Base-by-base conservation (phyloP, 2,797 vertebrate species). In the Enteromius thamalakanensis region DNA sequence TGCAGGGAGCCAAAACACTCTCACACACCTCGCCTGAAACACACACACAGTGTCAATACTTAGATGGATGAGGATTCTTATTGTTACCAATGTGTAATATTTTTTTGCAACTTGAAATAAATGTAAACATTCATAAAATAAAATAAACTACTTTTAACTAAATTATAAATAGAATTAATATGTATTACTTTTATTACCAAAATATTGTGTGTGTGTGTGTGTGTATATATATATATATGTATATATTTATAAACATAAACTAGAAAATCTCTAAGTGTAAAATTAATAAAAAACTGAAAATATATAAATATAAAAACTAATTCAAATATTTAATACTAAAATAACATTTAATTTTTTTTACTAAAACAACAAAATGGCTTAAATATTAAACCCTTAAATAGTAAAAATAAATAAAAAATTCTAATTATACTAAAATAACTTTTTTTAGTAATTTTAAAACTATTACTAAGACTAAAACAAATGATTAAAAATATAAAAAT, bases 11-110 rank as follows among this genome's bases (percentile, higher is more conserved):
- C 91, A 99, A 92, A 81, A 99, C 89, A 0, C 91, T 95, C 88
- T 97, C 96, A 58, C 98, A 99, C n/a, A 95, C 95, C 80, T 95
- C 95, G 76, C 98, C 98, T 99, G 87, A 3, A 79, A 65, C 23
- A 86, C 6, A 78, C 15, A 77, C 10, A 19, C 34, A 32, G n/a
- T 58, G 40, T 53, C 53, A 68, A 49, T 40, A 29, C 49, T 17
- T 42, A 10, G 42, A 10, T 42, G 9, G 55, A 64, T 2, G 8
- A 76, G 19, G 49, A 21, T 40, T 72, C 32, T 19, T 12, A 72
- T 34, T 0, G 0, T 72, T 21, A 51, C 26, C 5, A 14, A 12
- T 10, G 12, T 23, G 15, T 12, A 23, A 12, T 11, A 58, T 60
- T 53, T 51, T 34, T 51, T 53, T 42, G n/a, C 2, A 58, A 58